Evolutionary conservation across 2,888 invertebrate species (phyloP).

Genomic region (Hypomecis atomaria): DNA sequence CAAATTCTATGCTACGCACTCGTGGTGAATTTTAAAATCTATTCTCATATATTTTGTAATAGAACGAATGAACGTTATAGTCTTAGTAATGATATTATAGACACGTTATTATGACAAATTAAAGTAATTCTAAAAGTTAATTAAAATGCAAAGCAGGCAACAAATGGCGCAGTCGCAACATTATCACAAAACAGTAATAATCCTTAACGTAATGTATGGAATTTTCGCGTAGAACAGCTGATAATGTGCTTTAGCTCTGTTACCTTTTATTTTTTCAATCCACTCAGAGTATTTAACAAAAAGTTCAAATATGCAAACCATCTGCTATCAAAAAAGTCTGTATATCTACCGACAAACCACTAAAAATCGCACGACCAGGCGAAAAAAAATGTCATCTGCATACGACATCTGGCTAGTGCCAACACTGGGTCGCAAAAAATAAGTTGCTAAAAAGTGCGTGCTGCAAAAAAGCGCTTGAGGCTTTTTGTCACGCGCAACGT

Average conservation of each 20-base stretch:
- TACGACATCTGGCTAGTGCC: constrained; percentile 79
- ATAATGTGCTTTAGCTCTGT: constrained; percentile 23
- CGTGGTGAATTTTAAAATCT: no score
- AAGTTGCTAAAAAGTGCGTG: constrained; percentile 72
- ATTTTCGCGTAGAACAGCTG: constrained; percentile 40
- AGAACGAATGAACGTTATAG: no score
- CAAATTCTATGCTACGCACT: no score
- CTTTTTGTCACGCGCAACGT: constrained; percentile 19
- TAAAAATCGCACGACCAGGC: constrained; percentile 75
- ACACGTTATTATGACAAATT: constrained; percentile 2
- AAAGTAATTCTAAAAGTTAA: constrained; percentile 10
- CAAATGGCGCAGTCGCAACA: constrained; percentile 15
- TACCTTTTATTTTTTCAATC: constrained; percentile 44
- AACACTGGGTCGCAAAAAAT: constrained; percentile 68
- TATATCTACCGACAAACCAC: constrained; percentile 67
- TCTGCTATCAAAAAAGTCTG: constrained; percentile 74
- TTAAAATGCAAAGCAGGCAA: constrained; percentile 20
- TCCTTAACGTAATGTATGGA: constrained; percentile 28
- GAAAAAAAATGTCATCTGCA: constrained; percentile 83
- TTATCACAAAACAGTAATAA: constrained; percentile 23
- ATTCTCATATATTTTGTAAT: no score
- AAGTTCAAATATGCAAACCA: constrained; percentile 69
- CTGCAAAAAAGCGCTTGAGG: constrained; percentile 48
- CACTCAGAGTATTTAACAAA: constrained; percentile 50
- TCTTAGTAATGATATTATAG: not conserved